These are phyloP conservation scores for Phocides pigmalion DNA, from an alignment of 1,140 invertebrate species.

Conservation along the genomic window DNA sequence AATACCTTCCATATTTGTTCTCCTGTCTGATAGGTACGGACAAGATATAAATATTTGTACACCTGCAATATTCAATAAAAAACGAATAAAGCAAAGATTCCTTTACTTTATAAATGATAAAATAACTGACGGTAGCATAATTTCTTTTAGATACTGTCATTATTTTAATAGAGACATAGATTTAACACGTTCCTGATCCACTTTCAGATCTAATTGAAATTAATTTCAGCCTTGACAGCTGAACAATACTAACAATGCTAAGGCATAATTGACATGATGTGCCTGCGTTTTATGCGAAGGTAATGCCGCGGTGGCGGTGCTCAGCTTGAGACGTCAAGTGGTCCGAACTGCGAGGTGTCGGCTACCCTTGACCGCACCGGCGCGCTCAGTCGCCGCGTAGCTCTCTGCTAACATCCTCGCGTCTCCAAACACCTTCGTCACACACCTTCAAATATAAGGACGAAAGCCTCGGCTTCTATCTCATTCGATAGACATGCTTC, in stretches of 20 bases:
- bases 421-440: conserved; percentile 38
- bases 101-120: no score
- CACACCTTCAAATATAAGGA: conserved; percentile 33
- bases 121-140: neutral
- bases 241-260: conserved; percentile 11
- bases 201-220: conserved; percentile 9
- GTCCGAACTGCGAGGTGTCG: conserved; percentile 32
- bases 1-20: no score
- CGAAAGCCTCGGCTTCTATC: conserved; percentile 44
- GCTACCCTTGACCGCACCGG: conserved; percentile 66
- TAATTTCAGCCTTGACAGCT: conserved; percentile 23
- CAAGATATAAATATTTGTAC: no score
- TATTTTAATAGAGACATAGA: neutral
- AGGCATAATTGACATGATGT: conserved; percentile 14
- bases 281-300: conserved; percentile 26
- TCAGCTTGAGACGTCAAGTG: conserved; percentile 27
- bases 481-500: conserved; percentile 56
- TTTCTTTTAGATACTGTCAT: neutral
- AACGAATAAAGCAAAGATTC: no score
- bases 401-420: conserved; percentile 62
- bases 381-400: conserved; percentile 65
- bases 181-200: conserved; percentile 15
- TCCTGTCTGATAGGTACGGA: no score
- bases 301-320: conserved; percentile 19
- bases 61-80: no score